Evolutionary conservation across 92 coral and sea anemone genomes (phyloP).

Genomic region (Porites divaricata): DNA sequence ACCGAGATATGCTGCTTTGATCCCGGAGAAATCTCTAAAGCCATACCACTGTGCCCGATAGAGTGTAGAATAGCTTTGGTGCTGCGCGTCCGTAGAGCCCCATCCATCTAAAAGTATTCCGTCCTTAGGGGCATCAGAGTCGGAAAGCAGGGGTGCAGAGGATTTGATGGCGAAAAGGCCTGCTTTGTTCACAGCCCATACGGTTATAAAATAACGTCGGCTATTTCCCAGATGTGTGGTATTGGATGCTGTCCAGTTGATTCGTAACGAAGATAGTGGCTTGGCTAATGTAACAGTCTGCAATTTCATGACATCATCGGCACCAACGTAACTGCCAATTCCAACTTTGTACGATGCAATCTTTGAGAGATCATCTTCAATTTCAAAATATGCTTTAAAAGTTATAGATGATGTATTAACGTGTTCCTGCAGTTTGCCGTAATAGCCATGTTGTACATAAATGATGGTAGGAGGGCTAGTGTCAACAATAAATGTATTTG

Average conservation of each 20-base stretch:
- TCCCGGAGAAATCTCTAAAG: slow-evolving; percentile 77
- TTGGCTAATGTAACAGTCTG: slow-evolving; percentile 31
- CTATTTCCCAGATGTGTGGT: slow-evolving; percentile 58
- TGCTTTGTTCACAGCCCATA: slow-evolving; percentile 81
- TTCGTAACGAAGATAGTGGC: slow-evolving; percentile 59
- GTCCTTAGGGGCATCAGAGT: slow-evolving; percentile 77
- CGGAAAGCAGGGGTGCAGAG: slow-evolving; percentile 80
- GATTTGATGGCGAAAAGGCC: slow-evolving; percentile 75
- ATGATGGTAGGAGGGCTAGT: slow-evolving; percentile 77
- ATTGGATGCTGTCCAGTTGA: slow-evolving; percentile 84
- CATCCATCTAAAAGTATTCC: slow-evolving; percentile 91
- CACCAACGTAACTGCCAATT: slow-evolving; percentile 88
- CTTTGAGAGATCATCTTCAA: slow-evolving; percentile 83
- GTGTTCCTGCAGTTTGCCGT: slow-evolving; percentile 45
- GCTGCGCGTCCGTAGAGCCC: slow-evolving; percentile 82
- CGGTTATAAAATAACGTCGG: slow-evolving; percentile 82
- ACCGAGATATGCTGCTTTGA: slow-evolving; percentile 74
- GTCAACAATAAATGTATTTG: slow-evolving; percentile 86
- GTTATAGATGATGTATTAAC: slow-evolving; percentile 35
- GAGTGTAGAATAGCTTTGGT: slow-evolving; percentile 77
- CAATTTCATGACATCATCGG: slow-evolving; percentile 77
- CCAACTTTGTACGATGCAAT: slow-evolving; percentile 79
- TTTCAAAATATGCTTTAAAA: slow-evolving; percentile 78
- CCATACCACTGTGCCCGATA: slow-evolving; percentile 96
- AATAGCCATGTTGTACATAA: slow-evolving; percentile 76